Evolutionary conservation across 1,140 invertebrate species (phyloP).

Genomic region (Drosophila navojoa): DNA sequence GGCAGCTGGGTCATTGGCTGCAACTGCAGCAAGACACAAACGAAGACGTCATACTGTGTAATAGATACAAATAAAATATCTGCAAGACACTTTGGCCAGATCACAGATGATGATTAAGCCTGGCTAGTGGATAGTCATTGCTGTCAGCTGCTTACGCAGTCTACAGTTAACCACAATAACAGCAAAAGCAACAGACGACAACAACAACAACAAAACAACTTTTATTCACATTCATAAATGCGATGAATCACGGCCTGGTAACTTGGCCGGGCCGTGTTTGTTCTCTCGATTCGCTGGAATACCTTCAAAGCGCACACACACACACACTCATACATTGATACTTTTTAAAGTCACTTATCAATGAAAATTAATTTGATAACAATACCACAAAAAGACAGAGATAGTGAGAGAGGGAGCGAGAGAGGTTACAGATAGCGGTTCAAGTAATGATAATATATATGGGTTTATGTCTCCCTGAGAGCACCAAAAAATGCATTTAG

Average conservation of each 20-base stretch:
- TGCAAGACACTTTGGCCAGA: constrained; percentile 2
- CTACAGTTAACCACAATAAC: constrained; percentile 63
- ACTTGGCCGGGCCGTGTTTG: constrained; percentile 53
- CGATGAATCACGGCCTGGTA: constrained; percentile 65
- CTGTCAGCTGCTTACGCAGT: constrained; percentile 56
- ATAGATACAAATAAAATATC: constrained; percentile 1
- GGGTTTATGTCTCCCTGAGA: constrained; percentile 25
- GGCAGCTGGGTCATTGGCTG: constrained; percentile 4
- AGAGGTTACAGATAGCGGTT: constrained; percentile 37
- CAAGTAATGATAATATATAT: constrained; percentile 13
- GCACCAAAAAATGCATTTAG: constrained; percentile 33
- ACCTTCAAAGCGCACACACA: constrained; percentile 26
- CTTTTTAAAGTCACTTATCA: constrained; percentile 62
- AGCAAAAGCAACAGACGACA: constrained; percentile 23
- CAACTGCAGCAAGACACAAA: constrained; percentile 19
- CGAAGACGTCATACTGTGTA: not conserved
- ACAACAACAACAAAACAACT: constrained; percentile 12
- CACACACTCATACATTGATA: constrained; percentile 21
- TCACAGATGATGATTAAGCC: constrained; percentile 52
- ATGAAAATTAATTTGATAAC: constrained; percentile 66
- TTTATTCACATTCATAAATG: constrained; percentile 28
- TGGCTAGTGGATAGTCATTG: constrained; percentile 16
- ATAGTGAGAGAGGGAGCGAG: constrained; percentile 24
- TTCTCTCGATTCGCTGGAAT: constrained; percentile 59
- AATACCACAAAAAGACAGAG: constrained; percentile 22